A percentile compares a stretch with the other conserved stretches of the same genome.
These are phyloP conservation scores for Emmelina monodactyla DNA, from an alignment of 2,888 invertebrate genomes.

Conservation along the genomic window DNA sequence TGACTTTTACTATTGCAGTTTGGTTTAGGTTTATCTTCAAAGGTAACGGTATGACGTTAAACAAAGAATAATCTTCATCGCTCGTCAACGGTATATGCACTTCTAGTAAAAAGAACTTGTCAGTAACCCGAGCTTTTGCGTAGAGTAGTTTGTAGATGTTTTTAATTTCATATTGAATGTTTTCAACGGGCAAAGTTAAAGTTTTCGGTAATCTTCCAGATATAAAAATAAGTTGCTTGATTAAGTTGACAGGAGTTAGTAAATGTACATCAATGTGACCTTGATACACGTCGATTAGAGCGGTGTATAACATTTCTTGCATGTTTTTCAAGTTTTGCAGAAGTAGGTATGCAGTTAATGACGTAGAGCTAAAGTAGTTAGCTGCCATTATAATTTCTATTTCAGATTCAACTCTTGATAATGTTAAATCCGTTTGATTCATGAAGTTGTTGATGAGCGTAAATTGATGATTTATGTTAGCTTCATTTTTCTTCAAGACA, in stretches of 20 bases:
- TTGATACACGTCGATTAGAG: conserved; percentile 15
- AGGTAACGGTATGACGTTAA: conserved; percentile 9
- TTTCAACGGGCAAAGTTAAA: conserved; percentile 12
- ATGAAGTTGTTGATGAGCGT: conserved; percentile 4
- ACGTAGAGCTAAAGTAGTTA: conserved; percentile 9
- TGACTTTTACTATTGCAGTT: too few species aligned
- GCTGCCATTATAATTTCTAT: conserved; percentile 5
- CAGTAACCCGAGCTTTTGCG: conserved; percentile 13
- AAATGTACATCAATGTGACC: conserved; percentile 16
- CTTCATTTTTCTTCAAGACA: conserved; percentile 8
- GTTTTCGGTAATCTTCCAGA: conserved; percentile 13
- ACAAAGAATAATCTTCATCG: conserved; percentile 11
- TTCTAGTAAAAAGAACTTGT: conserved; percentile 14
- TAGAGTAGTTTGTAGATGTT: conserved; percentile 15
- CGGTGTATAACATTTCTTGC: conserved; percentile 16
- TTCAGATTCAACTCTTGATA: neutral
- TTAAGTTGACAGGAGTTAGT: conserved; percentile 11
- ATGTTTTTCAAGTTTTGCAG: conserved; percentile 7
- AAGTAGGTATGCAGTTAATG: conserved; percentile 6
- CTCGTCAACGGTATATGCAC: conserved; percentile 5
- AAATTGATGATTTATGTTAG: conserved; percentile 1
- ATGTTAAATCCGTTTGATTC: conserved; percentile 6
- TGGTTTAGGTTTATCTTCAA: too few species aligned
- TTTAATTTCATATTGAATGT: conserved; percentile 11
- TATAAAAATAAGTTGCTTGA: conserved; percentile 13